Conservation (phyloP, 2,113 vertebrate genomes). For the Anser brachyrhynchus region DNA sequence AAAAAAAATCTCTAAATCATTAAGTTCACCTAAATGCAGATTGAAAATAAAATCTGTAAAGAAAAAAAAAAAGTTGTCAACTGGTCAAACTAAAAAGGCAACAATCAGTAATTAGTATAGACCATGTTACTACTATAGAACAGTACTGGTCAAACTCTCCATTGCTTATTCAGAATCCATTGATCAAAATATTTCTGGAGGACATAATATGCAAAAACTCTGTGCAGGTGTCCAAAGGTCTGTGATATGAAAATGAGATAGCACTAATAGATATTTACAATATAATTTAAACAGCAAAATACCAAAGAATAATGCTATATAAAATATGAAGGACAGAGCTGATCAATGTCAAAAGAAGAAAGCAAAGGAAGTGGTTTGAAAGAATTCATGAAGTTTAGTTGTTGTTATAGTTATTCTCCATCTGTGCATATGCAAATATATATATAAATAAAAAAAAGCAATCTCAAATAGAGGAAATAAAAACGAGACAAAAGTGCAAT, state of each 20-base stretch:
- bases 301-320: neutral
- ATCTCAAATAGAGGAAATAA: neutral
- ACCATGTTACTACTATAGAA: neutral
- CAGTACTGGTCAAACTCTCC: neutral
- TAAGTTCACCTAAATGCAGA: neutral
- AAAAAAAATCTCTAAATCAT: neutral
- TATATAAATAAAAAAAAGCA: neutral
- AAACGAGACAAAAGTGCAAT: neutral
- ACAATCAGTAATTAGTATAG: neutral
- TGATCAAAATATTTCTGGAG: neutral
- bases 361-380: neutral
- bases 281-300: neutral
- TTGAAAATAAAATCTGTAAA: neutral
- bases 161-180: neutral
- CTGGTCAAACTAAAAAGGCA: neutral
- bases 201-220: neutral
- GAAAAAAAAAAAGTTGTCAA: neutral
- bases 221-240: neutral
- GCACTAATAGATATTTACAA: neutral
- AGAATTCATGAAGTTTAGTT: neutral
- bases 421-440: neutral
- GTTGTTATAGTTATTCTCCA: neutral
- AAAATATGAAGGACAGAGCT: neutral
- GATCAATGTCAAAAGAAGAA: neutral
- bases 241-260: neutral